Evolutionary conservation across 1,140 invertebrate species (phyloP), one percentile per base, ranked within the genome.

Genomic region (Leptonema lineaticorne): DNA sequence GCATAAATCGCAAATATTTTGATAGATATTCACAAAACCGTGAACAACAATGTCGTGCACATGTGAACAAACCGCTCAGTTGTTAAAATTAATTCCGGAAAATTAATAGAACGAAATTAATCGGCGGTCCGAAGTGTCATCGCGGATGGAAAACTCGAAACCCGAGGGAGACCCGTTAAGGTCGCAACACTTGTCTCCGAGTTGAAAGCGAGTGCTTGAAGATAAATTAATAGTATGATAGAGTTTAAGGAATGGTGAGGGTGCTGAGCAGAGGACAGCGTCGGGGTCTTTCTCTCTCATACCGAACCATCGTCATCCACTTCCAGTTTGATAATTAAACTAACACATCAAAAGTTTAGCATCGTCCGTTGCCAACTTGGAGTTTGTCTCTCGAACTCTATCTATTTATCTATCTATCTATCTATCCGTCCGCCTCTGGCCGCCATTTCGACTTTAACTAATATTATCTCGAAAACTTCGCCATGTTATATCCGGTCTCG

Each of bases 321-420:
- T 33, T 45, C 20, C 59, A 62, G 29, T 58, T 62, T 48, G 58
- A 68, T 68, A 68, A 68, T 68, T 68, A 68, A 68, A 53, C 67
- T 62, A 62, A 62, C 67, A 62, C 67, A 62, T 68, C 67, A 60
- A 68, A 68, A 62, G 57, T 53, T 68, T 48, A 28, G 33, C 65
- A 62, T 62, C 50, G 53, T 58, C 65, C 53, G 28, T 58, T 56
- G 50, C 67, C 18, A 60, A 50, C 22, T 48, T 50, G 24, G 67
- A 68, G 37, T 62, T 53, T 60, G 46, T 63, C 57, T 26, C 46
- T 46, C 11, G 41, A 46, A 16, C 16, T 22, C 26, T 16, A 33
- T 29, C 37, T 2, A 11, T 24, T n/a, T n/a, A n/a, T n/a, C n/a
- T n/a, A n/a, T n/a, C n/a, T n/a, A n/a, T 58, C 33, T 41, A 41